Conservation (phyloP, 2,113 vertebrate species). For the Lophotis ruficrista region DNA sequence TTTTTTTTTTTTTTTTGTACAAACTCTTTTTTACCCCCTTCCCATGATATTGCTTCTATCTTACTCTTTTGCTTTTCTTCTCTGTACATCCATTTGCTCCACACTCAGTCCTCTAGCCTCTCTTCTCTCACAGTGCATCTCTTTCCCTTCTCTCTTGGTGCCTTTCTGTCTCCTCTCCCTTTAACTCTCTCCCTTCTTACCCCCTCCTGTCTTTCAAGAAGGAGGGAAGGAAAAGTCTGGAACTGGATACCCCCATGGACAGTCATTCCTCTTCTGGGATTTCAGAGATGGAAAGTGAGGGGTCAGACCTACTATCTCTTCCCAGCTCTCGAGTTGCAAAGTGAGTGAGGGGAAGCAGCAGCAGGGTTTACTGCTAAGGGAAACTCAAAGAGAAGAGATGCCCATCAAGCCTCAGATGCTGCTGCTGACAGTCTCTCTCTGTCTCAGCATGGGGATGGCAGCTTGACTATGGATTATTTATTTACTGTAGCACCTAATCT, state of each 20-base stretch:
- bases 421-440: not conserved
- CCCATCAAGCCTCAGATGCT: not conserved
- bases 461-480: not conserved
- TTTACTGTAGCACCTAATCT: not conserved
- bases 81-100: not conserved
- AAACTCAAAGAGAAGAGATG: not conserved
- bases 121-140: not conserved
- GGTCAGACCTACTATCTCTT: not conserved
- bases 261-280: not conserved
- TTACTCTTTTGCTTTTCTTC: not conserved
- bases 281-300: not conserved
- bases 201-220: not conserved
- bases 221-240: not conserved
- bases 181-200: not conserved
- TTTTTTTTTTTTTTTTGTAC: no score
- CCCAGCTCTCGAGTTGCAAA: not conserved
- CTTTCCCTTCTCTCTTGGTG: not conserved
- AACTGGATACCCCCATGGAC: not conserved
- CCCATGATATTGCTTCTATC: not conserved
- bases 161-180: not conserved
- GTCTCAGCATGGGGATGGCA: not conserved
- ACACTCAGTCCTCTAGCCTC: not conserved
- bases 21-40: fast-evolving
- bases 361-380: not conserved
- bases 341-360: not conserved